Evolutionary conservation across 2,113 vertebrate genomes (phyloP).

Genomic region (Alces alces): DNA sequence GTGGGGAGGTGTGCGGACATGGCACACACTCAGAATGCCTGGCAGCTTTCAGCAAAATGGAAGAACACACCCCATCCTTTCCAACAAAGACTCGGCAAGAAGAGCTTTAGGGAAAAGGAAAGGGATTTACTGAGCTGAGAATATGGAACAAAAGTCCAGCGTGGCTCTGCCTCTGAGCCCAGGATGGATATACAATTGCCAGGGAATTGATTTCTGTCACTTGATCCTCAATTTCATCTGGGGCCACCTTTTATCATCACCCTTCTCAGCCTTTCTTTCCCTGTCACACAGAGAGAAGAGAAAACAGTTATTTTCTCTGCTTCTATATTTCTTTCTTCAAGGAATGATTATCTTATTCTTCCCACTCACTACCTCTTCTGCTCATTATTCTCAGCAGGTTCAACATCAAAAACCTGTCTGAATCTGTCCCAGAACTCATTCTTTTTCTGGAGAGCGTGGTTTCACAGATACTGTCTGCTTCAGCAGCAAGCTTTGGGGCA

Average conservation of each 20-base stretch:
- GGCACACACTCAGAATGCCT: not conserved
- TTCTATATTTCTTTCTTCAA: slow-evolving; percentile 38
- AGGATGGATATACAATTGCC: not conserved
- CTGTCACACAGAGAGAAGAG: not conserved
- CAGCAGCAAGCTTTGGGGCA: not conserved
- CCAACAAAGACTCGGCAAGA: slow-evolving; percentile 8
- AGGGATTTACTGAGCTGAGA: slow-evolving; percentile 2
- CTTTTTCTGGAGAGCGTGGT: not conserved
- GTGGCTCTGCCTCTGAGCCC: not conserved
- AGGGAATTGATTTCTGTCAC: slow-evolving; percentile 15
- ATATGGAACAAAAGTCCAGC: not conserved
- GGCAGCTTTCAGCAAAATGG: not conserved
- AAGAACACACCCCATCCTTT: not conserved
- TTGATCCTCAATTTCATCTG: not conserved
- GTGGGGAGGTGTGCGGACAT: not conserved
- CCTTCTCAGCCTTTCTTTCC: not conserved
- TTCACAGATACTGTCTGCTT: not conserved
- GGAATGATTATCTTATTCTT: slow-evolving; percentile 51
- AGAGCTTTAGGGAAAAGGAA: not conserved
- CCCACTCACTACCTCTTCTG: slow-evolving; percentile 12
- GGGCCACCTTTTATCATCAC: not conserved
- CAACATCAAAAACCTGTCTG: slow-evolving; percentile 38
- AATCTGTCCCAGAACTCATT: slow-evolving; percentile 15
- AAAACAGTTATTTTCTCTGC: slow-evolving; percentile 47
- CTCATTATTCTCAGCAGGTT: slow-evolving; percentile 54